Percentiles rank a stretch among this genome's conserved stretches.
Evolutionary conservation across 2,888 invertebrate species (phyloP).

Genomic region (Tachina grossa): DNA sequence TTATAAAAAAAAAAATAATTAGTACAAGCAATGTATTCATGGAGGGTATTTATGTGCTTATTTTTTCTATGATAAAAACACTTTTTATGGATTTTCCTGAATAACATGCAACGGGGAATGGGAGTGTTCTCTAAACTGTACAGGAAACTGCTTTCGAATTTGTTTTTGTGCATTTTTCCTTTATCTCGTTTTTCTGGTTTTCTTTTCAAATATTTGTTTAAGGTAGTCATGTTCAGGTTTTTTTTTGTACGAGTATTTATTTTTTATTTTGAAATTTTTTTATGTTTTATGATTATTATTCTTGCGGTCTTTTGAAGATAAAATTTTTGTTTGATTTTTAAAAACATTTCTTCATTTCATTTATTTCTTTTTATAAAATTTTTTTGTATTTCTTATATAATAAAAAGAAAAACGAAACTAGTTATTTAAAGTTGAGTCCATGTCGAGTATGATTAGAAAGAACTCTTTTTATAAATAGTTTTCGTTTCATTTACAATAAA

Average conservation of each 20-base stretch:
- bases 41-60: slow-evolving; percentile 14
- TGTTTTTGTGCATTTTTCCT: slow-evolving; percentile 15
- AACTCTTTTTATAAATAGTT: background rate
- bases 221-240: slow-evolving; percentile 58
- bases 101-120: slow-evolving; percentile 5
- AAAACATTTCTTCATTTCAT: slow-evolving; percentile 13
- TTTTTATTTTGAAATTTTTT: slow-evolving; percentile 8
- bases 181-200: slow-evolving; percentile 38
- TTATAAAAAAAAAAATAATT: background rate
- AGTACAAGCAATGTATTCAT: background rate
- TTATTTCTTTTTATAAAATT: background rate
- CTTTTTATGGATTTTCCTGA: slow-evolving; percentile 31
- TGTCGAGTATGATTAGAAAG: background rate
- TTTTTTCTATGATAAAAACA: slow-evolving; percentile 25
- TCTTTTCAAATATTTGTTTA: slow-evolving; percentile 49
- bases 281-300: slow-evolving; percentile 23
- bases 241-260: background rate
- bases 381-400: slow-evolving; percentile 23
- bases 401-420: background rate
- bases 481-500: background rate
- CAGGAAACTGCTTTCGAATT: slow-evolving; percentile 57
- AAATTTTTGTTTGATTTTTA: slow-evolving; percentile 51
- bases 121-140: slow-evolving; percentile 25
- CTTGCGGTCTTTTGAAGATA: slow-evolving; percentile 45
- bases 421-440: slow-evolving; percentile 2